These are phyloP conservation scores for Alitta virens DNA, from an alignment of 2,888 invertebrate species.

Conservation along the genomic window DNA sequence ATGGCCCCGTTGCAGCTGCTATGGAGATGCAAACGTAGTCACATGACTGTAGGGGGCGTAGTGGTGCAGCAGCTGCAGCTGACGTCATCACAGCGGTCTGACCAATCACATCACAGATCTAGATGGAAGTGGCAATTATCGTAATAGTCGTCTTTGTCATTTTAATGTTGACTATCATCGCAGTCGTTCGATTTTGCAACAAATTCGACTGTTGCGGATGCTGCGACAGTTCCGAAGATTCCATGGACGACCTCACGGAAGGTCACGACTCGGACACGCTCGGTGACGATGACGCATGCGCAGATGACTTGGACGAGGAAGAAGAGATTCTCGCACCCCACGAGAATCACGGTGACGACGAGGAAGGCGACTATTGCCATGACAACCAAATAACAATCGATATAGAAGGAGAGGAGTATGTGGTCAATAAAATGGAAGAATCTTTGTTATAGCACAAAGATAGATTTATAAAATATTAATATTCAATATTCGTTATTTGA, in stretches of 20 bases:
- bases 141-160: slow-evolving; percentile 20
- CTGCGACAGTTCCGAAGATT: slow-evolving; percentile 14
- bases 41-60: too few species aligned
- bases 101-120: neutral
- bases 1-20: too few species aligned
- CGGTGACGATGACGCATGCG: slow-evolving; percentile 11
- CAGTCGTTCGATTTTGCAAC: slow-evolving; percentile 15
- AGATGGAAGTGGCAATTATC: slow-evolving; percentile 21
- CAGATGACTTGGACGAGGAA: slow-evolving; percentile 12
- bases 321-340: slow-evolving; percentile 5
- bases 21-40: too few species aligned
- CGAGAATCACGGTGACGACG: slow-evolving; percentile 10
- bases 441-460: slow-evolving; percentile 12
- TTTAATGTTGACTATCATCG: slow-evolving; percentile 12
- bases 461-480: too few species aligned
- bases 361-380: slow-evolving; percentile 4
- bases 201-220: slow-evolving; percentile 16
- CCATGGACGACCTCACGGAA: slow-evolving; percentile 12
- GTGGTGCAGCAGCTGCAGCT: too few species aligned
- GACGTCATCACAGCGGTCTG: too few species aligned
- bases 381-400: slow-evolving; percentile 12
- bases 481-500: too few species aligned
- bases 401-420: slow-evolving; percentile 17
- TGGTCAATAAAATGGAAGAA: slow-evolving; percentile 20
- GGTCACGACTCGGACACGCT: slow-evolving; percentile 10